Conservation (phyloP, 2,797 vertebrate species). For the Hemibagrus guttatus region DNA sequence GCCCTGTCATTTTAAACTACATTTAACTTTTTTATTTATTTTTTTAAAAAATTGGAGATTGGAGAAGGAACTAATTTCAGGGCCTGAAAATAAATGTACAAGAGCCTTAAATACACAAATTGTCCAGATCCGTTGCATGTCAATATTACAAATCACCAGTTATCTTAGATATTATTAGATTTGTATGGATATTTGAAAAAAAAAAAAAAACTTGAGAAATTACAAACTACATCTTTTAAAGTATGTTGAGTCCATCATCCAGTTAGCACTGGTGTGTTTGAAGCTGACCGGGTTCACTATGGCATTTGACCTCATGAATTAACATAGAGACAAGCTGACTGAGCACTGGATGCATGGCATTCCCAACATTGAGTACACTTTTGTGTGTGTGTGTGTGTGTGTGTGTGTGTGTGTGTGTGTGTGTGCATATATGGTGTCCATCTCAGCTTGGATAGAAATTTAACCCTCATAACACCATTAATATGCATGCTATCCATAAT, state of each 20-base stretch:
- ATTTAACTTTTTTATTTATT: too few relatives aligned
- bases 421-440: conserved; percentile 2
- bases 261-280: conserved; percentile 20
- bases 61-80: neutral
- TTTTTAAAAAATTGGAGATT: neutral
- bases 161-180: neutral
- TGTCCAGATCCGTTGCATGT: too few relatives aligned
- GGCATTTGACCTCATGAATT: conserved; percentile 51
- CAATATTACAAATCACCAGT: neutral
- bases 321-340: conserved; percentile 49
- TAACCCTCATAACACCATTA: conserved; percentile 25
- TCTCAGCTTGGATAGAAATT: conserved; percentile 36
- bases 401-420: neutral
- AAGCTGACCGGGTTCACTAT: conserved; percentile 35
- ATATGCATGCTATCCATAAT: conserved; percentile 15
- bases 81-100: neutral
- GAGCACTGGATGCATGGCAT: conserved; percentile 42
- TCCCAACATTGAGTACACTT: conserved; percentile 36
- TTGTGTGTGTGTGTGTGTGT: conserved; percentile 8
- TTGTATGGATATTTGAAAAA: neutral
- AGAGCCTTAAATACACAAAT: neutral
- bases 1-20: neutral
- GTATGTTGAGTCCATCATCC: neutral
- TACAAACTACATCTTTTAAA: neutral
- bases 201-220: neutral